These are phyloP conservation scores for Daphoenositta chrysoptera DNA, from an alignment of 2,113 vertebrate species.

Conservation along the genomic window DNA sequence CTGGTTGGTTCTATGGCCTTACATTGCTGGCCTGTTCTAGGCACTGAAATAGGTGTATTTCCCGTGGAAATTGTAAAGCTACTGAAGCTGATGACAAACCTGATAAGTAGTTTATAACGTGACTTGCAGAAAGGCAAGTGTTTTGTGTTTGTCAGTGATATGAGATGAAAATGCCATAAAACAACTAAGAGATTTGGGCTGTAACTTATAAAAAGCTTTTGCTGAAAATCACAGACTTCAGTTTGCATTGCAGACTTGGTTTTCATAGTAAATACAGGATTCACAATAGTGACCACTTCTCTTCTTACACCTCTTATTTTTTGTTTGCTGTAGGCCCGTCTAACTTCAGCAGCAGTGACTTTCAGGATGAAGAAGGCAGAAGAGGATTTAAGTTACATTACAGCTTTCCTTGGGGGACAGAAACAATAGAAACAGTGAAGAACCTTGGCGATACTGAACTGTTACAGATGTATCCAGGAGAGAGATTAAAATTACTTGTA, in stretches of 20 bases:
- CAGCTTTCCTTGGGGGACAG: constrained; percentile 88
- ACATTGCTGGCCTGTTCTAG: background rate
- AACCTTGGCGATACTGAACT: constrained; percentile 81
- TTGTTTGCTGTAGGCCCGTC: constrained; percentile 90
- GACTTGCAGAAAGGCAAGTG: background rate
- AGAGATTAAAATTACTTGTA: constrained; percentile 77
- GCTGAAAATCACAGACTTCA: background rate
- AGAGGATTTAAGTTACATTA: constrained; percentile 82
- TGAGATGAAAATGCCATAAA: background rate
- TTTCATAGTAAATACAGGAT: background rate
- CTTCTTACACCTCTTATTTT: background rate
- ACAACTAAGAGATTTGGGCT: background rate
- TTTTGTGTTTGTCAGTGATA: background rate
- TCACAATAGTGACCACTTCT: background rate
- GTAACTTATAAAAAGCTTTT: background rate
- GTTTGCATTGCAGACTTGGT: background rate
- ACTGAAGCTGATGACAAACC: background rate
- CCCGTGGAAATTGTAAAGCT: background rate
- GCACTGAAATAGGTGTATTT: background rate
- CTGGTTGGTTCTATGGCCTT: background rate
- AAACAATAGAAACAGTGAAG: constrained; percentile 85
- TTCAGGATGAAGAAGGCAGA: constrained; percentile 70
- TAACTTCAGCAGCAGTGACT: constrained; percentile 83
- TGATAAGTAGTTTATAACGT: fast-evolving
- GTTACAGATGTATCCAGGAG: constrained; percentile 72